These are phyloP conservation scores for Misgurnus mizolepis DNA, from an alignment of 2,113 vertebrate species.

Conservation along the genomic window DNA sequence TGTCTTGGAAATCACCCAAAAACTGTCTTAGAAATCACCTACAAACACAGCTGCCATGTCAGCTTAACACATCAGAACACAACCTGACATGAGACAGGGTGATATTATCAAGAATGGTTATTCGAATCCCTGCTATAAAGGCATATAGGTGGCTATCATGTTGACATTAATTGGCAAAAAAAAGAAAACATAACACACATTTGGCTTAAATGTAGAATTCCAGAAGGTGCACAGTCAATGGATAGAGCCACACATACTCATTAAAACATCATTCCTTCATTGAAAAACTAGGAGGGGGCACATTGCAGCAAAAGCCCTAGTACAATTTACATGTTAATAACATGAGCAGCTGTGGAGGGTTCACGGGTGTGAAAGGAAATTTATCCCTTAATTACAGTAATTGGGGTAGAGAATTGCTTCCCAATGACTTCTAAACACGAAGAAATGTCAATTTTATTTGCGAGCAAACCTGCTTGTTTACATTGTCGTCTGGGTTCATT, in stretches of 20 bases:
- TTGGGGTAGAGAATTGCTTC: slow-evolving; percentile 71
- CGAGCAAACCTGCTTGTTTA: slow-evolving; percentile 18
- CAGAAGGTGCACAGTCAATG: neutral
- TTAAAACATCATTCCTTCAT: slow-evolving; percentile 20
- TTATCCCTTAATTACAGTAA: slow-evolving; percentile 79
- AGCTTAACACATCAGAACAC: neutral
- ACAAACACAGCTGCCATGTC: neutral
- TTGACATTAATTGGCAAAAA: neutral
- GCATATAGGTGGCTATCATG: neutral
- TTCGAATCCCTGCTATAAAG: neutral
- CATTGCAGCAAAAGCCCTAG: slow-evolving; percentile 40
- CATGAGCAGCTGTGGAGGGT: slow-evolving; percentile 71
- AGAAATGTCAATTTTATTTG: slow-evolving; percentile 30
- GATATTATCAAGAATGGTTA: neutral
- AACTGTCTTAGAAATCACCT: neutral
- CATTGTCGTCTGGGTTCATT: neutral
- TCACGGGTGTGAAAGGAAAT: slow-evolving; percentile 69
- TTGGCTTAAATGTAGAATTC: neutral
- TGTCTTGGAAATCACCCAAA: too few species aligned
- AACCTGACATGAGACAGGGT: neutral
- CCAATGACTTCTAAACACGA: slow-evolving; percentile 51
- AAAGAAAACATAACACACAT: neutral
- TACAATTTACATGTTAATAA: slow-evolving; percentile 72
- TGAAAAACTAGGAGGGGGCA: slow-evolving; percentile 2
- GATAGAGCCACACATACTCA: neutral